Evolutionary conservation across 30 jellyfish, hydroid and myxozoan genomes (phyloP).

Genomic region (Sanderia malayensis): DNA sequence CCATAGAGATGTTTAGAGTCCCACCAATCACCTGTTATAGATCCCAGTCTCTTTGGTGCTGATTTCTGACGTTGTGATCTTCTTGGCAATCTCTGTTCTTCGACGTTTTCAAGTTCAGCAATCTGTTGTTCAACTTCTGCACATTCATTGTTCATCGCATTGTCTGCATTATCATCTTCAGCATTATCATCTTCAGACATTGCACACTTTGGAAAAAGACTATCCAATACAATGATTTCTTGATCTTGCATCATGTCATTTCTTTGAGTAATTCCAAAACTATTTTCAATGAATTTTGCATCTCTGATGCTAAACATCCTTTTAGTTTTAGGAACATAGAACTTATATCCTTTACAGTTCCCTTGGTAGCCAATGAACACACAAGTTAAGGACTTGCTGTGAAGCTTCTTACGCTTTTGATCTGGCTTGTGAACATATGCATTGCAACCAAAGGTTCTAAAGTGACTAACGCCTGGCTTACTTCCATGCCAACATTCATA

Average conservation of each 20-base stretch:
- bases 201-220: no score
- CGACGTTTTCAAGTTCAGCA: background rate
- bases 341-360: conserved; percentile 33
- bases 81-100: background rate
- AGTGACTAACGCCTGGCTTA: no score
- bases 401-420: conserved; percentile 33
- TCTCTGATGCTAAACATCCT: conserved; percentile 19
- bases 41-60: conserved; percentile 7
- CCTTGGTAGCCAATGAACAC: conserved; percentile 37
- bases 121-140: no score
- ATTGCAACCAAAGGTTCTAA: background rate
- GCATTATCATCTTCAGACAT: background rate
- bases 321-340: conserved; percentile 50
- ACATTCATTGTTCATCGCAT: no score
- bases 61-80: background rate
- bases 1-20: background rate
- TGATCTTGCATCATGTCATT: background rate
- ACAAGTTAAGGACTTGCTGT: conserved; percentile 15
- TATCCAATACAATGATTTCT: no score
- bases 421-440: background rate
- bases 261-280: background rate
- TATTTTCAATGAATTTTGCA: conserved; percentile 24
- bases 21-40: conserved; percentile 34
- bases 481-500: no score
- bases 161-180: background rate